Percentiles rank a stretch among this genome's conserved stretches.
These are phyloP conservation scores for Camelus bactrianus DNA, from an alignment of 2,113 vertebrate species.

Conservation along the genomic window DNA sequence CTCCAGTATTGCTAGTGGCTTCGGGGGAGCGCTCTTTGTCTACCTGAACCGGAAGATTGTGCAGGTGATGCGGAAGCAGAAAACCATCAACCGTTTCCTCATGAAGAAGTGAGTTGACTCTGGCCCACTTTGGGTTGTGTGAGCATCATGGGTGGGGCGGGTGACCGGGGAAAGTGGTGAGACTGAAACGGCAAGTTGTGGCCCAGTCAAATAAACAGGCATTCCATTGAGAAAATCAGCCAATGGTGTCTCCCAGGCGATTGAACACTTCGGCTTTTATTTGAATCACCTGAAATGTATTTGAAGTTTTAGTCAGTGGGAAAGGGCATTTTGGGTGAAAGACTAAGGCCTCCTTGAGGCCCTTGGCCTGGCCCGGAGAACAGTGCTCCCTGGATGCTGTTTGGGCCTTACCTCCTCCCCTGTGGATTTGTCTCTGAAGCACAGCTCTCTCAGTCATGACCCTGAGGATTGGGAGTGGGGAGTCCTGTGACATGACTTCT, in stretches of 20 bases:
- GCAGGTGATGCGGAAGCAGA: conserved; percentile 98
- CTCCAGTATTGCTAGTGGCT: conserved; percentile 96
- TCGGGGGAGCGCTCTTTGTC: conserved; percentile 96
- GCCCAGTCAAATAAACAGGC: not conserved
- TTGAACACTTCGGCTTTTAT: not conserved
- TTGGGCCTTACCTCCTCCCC: not conserved
- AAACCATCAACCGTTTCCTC: conserved; percentile 98
- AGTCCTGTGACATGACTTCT: not conserved
- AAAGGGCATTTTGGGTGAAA: not conserved
- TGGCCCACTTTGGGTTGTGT: not conserved
- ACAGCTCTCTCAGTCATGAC: not conserved
- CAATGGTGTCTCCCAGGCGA: not conserved
- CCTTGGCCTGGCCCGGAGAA: not conserved
- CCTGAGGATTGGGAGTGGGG: not conserved
- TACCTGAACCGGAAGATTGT: conserved; percentile 98
- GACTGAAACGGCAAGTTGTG: not conserved
- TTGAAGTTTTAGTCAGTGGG: not conserved
- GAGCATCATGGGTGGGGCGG: not conserved
- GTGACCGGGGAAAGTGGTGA: not conserved
- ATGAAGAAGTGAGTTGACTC: conserved; percentile 96
- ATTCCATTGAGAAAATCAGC: not conserved
- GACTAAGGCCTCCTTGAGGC: not conserved
- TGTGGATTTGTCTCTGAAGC: not conserved
- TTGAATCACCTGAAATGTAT: not conserved
- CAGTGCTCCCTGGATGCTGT: not conserved